A percentile compares a stretch with the other conserved stretches of the same genome.
These are phyloP conservation scores for Megatriorchis doriae DNA, from an alignment of 2,113 vertebrate species.

Conservation along the genomic window DNA sequence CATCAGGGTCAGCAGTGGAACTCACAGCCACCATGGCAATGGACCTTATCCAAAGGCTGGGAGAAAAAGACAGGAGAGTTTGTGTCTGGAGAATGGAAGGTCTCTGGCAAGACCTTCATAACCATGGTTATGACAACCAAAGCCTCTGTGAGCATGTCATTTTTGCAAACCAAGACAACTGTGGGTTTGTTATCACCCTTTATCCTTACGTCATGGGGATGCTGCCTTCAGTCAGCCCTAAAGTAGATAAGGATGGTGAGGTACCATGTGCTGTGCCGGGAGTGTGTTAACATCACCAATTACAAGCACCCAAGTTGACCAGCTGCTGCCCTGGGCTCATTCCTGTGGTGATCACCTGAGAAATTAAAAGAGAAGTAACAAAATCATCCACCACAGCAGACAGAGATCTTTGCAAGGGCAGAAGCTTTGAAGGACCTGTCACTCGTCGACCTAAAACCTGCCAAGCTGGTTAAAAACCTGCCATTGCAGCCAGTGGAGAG, in stretches of 20 bases:
- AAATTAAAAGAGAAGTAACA: background rate
- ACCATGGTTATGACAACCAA: background rate
- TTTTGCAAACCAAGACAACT: background rate
- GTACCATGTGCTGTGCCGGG: background rate
- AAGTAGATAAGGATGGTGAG: background rate
- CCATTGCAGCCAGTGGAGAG: background rate
- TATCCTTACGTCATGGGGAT: background rate
- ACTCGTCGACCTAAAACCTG: background rate
- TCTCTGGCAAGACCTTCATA: background rate
- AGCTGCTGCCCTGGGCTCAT: background rate
- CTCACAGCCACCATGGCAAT: background rate
- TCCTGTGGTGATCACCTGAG: background rate
- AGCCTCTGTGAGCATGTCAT: background rate
- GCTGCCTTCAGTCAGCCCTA: background rate
- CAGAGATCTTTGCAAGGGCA: background rate
- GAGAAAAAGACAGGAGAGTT: background rate
- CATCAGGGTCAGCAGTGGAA: background rate
- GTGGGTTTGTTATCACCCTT: background rate
- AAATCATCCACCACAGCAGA: background rate
- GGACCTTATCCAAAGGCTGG: background rate
- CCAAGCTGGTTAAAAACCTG: background rate
- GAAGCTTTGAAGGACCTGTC: background rate
- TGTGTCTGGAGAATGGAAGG: background rate
- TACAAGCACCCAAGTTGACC: background rate
- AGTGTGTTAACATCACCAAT: background rate